Base-by-base conservation (phyloP, 2,888 invertebrate genomes). In the Coronaproctus castanopsis region DNA sequence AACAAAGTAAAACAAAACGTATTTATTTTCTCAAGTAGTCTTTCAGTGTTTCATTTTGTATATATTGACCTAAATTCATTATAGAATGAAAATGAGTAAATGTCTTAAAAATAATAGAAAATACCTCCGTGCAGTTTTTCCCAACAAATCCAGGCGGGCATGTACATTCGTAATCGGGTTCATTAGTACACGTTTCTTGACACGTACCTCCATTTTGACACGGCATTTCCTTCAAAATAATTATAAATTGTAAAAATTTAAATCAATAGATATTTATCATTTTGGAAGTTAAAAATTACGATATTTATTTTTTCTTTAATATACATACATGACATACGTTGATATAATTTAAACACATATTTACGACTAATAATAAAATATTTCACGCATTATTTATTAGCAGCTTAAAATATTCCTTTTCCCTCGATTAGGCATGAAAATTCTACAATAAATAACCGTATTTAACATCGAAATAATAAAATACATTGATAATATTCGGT, bases 141-240 rank as follows among this genome's bases (percentile, higher is more conserved):
- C 88, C 90, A 48, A 71, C 77, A 75, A 81, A 89, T 58, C 81
- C 81, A 58, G 76, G 76, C 2, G 75, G 72, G 68, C 90, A 90
- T 57, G 72, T 72, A 70, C 89, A 90, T 59, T 69, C 69, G 72
- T 84, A 87, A 69, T 80, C 80, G 0, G 78, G 72, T 58, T 65
- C 68, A 54, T 74, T 74, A 55, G 75, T 73, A 69, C 89, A 89
- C 59, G 77, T 76, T 67, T 83, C 79, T 64, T 75, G 69, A 70
- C 91, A 92, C 2, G 69, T 71, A 0, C 82, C 90, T 57, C 81
- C 82, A 73, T 85, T 80, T 67, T 73, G 73, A 68, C 91, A 91
- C 54, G 83, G 80, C 23, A 65, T 67, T 62, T 78, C 75, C 67
- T 71, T 55, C 56, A 59, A 60, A 60, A 55, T 36, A 36, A 18